Evolutionary conservation across 2,113 vertebrate species (phyloP).

Genomic region (Bostrychus sinensis): DNA sequence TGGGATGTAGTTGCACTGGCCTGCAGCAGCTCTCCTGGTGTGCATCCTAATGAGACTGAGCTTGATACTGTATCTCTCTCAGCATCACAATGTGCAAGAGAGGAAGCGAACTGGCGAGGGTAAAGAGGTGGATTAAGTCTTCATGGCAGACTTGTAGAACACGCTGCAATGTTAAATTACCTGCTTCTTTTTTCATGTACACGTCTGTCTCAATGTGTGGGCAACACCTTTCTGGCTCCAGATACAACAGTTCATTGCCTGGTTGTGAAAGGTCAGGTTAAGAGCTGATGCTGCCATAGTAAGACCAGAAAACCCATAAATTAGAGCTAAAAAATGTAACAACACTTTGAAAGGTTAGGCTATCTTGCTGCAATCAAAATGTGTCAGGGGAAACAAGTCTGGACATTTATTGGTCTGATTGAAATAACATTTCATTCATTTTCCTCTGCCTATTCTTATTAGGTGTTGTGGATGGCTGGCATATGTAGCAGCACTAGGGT

Average conservation of each 20-base stretch:
- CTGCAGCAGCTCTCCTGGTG: constrained; percentile 25
- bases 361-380: not conserved
- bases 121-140: not conserved
- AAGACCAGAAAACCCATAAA: not conserved
- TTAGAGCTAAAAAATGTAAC: not conserved
- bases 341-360: constrained; percentile 7
- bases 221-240: constrained; percentile 46
- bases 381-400: not conserved
- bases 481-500: no score
- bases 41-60: constrained; percentile 48
- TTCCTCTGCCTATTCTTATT: no score
- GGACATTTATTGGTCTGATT: no score
- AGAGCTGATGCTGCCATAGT: constrained; percentile 26
- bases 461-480: no score
- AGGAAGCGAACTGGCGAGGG: constrained; percentile 4
- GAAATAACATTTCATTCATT: no score
- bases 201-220: constrained; percentile 35
- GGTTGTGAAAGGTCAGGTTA: constrained; percentile 21
- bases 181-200: constrained; percentile 35
- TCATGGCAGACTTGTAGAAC: constrained; percentile 8
- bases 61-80: constrained; percentile 25
- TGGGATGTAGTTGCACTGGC: constrained; percentile 39
- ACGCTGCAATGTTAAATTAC: constrained; percentile 44
- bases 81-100: constrained; percentile 13
- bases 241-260: constrained; percentile 35